These are phyloP conservation scores for Spilogale gracilis DNA, from an alignment of 2,113 vertebrate species.

Conservation along the genomic window DNA sequence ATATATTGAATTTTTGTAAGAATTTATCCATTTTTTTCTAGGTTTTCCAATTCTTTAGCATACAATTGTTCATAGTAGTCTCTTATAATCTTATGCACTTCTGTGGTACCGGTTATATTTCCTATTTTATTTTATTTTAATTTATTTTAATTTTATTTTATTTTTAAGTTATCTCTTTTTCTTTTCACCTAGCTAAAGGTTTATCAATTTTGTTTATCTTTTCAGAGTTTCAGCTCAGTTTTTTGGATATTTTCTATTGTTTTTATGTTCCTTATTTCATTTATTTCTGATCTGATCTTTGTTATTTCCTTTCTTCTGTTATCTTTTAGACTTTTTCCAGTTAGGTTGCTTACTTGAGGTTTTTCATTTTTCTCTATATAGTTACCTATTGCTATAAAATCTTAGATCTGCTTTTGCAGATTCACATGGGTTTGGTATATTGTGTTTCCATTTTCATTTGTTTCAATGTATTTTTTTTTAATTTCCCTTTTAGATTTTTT, in stretches of 20 bases:
- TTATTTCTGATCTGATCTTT: background rate
- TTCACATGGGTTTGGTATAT: background rate
- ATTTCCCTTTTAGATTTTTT: background rate
- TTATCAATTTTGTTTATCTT: background rate
- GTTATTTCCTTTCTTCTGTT: background rate
- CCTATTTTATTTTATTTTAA: background rate
- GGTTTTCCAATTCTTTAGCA: background rate
- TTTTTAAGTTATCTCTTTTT: background rate
- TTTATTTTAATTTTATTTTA: conserved; percentile 21
- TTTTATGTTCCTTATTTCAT: background rate
- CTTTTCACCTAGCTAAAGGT: background rate
- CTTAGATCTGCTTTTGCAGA: background rate
- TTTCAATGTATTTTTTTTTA: background rate
- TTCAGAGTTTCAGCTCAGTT: background rate
- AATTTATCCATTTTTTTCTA: background rate
- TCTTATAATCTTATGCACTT: background rate
- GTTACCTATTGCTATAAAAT: background rate
- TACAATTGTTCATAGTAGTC: background rate
- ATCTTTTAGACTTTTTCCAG: background rate
- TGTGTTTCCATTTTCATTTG: background rate
- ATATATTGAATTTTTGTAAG: background rate
- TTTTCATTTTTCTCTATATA: background rate
- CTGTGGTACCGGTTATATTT: background rate
- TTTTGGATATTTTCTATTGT: background rate
- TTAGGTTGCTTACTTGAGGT: background rate